A percentile compares a stretch with the other conserved stretches of the same genome.
These are phyloP conservation scores for Fragum sueziense DNA, from an alignment of 2,888 invertebrate species.

Conservation along the genomic window DNA sequence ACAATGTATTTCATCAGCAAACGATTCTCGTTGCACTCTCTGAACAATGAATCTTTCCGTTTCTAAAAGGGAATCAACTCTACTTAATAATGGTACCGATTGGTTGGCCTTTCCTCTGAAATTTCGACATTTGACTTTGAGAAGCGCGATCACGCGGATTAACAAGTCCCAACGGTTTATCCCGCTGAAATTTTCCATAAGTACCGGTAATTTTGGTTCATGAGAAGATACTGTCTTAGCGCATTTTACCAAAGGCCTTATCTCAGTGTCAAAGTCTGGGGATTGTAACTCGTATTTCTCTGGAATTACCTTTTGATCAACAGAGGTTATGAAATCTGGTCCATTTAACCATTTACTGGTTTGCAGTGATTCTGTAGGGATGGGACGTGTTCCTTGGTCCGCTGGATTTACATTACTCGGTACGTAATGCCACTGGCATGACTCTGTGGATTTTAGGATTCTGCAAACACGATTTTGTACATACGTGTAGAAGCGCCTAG, in stretches of 20 bases:
- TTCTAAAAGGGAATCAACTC: neutral
- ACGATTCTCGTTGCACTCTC: neutral
- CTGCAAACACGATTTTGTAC: too few species aligned
- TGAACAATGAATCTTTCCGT: neutral
- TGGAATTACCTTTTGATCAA: neutral
- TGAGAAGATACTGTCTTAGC: conserved; percentile 1
- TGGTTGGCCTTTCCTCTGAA: too few species aligned
- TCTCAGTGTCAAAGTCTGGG: conserved; percentile 32
- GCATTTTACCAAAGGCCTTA: conserved; percentile 25
- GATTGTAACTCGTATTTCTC: neutral
- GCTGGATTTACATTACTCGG: neutral
- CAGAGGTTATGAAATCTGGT: neutral
- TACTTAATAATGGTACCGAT: too few species aligned
- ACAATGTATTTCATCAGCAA: neutral
- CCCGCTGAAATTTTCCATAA: conserved; percentile 14
- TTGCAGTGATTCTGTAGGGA: neutral
- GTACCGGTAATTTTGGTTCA: neutral
- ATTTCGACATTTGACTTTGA: too few species aligned
- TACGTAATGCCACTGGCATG: conserved; percentile 39
- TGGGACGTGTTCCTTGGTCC: neutral
- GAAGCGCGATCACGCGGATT: neutral
- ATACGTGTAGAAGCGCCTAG: neutral
- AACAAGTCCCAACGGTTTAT: neutral
- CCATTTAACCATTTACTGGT: neutral
- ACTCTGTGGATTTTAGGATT: conserved; percentile 10